Evolutionary conservation across 2,888 invertebrate genomes (phyloP).

Genomic region (Temnothorax ravouxi): DNA sequence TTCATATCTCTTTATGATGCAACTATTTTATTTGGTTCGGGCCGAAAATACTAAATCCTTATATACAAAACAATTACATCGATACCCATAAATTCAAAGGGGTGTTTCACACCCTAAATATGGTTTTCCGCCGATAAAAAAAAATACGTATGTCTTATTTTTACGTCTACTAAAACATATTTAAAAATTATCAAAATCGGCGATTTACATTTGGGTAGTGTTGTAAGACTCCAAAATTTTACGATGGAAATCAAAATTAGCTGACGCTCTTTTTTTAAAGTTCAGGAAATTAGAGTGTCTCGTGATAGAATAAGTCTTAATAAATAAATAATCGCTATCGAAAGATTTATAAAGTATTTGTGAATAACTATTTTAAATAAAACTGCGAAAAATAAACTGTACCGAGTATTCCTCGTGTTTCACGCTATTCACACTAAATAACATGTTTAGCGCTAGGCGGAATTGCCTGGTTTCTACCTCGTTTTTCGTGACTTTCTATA

Average conservation of each 20-base stretch:
- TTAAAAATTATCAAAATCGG: too few species aligned
- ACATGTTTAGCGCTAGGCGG: not conserved
- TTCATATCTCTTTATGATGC: too few species aligned
- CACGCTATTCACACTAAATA: not conserved
- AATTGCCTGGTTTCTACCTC: not conserved
- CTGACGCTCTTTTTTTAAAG: not conserved
- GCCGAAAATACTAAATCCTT: too few species aligned
- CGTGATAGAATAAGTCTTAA: not conserved
- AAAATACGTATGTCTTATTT: too few species aligned
- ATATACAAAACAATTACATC: too few species aligned
- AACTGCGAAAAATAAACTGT: not conserved
- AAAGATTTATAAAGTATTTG: not conserved
- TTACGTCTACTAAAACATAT: too few species aligned
- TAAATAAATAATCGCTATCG: not conserved
- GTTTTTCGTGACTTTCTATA: conserved; percentile 19
- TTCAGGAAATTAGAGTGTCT: not conserved
- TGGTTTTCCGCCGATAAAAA: too few species aligned
- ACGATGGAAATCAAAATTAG: not conserved
- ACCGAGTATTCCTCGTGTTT: not conserved
- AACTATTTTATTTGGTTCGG: too few species aligned
- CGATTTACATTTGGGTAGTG: too few species aligned
- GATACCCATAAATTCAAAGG: too few species aligned
- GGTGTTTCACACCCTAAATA: too few species aligned
- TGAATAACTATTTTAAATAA: not conserved
- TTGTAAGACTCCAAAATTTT: not conserved